Base-by-base conservation (phyloP, 2,888 invertebrate species). In the Fragum sueziense region DNA sequence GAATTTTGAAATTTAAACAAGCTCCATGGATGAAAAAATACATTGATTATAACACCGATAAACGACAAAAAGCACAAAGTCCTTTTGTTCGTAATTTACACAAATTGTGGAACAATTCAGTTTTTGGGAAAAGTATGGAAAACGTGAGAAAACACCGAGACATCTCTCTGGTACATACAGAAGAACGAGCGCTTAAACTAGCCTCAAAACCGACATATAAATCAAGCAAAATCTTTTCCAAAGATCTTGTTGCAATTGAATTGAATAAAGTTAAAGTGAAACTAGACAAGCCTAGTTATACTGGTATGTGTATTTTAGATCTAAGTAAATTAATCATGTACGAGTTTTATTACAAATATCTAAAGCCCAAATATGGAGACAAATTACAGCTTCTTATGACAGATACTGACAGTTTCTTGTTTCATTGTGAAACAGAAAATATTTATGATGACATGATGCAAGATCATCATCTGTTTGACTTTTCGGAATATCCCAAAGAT, bases 291-390 rank as follows among this genome's bases (percentile, higher is more conserved):
- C 71, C 74, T n/a, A 71, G 29, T 34, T 79, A 71, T 57, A 31
- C 70, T 62, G 74, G 79, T 2, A 79, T 79, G 78, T 74, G 65
- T 33, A 70, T 74, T 34, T 84, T 93, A 61, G 93, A 93, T 67
- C 29, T 93, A 37, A 91, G 89, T 0, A 94, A 93, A 88, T 71
- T 79, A 2, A 80, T 89, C 22, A 90, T 93, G 85, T 93, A 93
- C 79, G 88, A 91, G 37, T 92, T 92, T 41, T 68, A 79, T 65
- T 93, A 91, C 74, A 85, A 89, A 69, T 88, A 87, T 61, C 79
- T 92, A 61, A 90, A 87, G 76, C 47, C 33, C 37, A 86, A 82
- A 78, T 91, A 89, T 84, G 81, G 41, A 25, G 52, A 61, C 52
- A 47, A 61, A n/a, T 29, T 37, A 54, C 22, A 57, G 4, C 37